phyloP scores from a whole-genome alignment of 2,113 vertebrate species.

The Prietella phreatophila region DNA sequence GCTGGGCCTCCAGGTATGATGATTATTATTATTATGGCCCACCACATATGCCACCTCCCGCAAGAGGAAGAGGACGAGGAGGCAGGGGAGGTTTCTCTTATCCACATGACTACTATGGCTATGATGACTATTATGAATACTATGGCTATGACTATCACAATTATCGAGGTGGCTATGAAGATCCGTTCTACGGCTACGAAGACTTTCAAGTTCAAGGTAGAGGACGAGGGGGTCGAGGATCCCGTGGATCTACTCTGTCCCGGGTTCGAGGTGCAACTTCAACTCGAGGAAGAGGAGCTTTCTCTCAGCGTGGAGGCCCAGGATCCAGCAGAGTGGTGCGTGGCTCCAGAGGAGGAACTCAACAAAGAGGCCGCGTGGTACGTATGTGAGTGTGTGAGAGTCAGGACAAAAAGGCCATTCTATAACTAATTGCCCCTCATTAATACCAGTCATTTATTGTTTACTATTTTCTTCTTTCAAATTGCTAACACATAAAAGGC shows the following conservation, averaged over 20 bases:
- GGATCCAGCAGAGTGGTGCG: slow-evolving; percentile 92
- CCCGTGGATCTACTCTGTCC: slow-evolving; percentile 75
- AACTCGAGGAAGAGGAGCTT: slow-evolving; percentile 88
- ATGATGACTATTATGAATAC: slow-evolving; percentile 99
- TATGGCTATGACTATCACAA: slow-evolving; percentile 99
- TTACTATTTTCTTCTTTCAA: slow-evolving; percentile 74
- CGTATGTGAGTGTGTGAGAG: slow-evolving; percentile 75
- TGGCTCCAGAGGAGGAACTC: slow-evolving; percentile 83
- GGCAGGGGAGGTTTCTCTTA: slow-evolving; percentile 94
- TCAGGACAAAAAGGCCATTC: neutral
- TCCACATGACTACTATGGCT: slow-evolving; percentile 95
- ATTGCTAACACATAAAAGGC: slow-evolving; percentile 81
- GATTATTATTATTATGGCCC: slow-evolving; percentile 99
- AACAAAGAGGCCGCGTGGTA: slow-evolving; percentile 92
- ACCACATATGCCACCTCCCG: slow-evolving; percentile 94
- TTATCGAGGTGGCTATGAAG: slow-evolving; percentile 98
- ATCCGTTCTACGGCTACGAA: slow-evolving; percentile 98
- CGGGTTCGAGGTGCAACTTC: slow-evolving; percentile 86
- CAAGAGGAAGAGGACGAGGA: slow-evolving; percentile 91
- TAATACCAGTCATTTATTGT: slow-evolving; percentile 84
- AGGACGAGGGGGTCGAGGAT: slow-evolving; percentile 91
- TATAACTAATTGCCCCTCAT: slow-evolving; percentile 48
- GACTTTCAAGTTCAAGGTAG: slow-evolving; percentile 96
- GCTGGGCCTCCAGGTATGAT: slow-evolving; percentile 83
- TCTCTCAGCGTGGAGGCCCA: slow-evolving; percentile 92